Evolutionary conservation across 1,140 invertebrate genomes (phyloP).

Genomic region (Ostrea edulis): DNA sequence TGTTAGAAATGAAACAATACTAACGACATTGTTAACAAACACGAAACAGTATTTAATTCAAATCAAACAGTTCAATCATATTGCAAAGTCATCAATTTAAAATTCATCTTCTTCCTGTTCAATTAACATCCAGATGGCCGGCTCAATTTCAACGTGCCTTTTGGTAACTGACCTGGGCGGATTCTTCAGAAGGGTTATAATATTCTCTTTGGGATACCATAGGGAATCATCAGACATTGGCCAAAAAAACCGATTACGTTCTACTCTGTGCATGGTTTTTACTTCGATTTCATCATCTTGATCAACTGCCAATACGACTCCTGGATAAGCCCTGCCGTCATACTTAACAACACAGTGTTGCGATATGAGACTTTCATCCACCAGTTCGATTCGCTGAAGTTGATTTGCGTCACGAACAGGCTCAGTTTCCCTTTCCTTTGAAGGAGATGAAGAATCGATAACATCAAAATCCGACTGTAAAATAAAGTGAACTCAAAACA

Average conservation of each 20-base stretch:
- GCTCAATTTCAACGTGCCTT: not conserved
- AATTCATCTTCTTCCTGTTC: constrained; percentile 13
- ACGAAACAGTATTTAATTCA: not conserved
- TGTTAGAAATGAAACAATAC: not conserved
- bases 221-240: constrained; percentile 41
- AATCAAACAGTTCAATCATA: not conserved
- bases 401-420: no score
- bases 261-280: constrained; percentile 38
- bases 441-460: no score
- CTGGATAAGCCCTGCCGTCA: constrained; percentile 34
- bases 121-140: not conserved
- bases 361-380: constrained; percentile 25
- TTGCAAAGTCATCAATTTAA: not conserved
- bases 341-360: constrained; percentile 47
- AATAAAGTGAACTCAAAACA: no score
- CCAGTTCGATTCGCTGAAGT: not conserved
- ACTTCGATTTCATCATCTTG: constrained; percentile 43
- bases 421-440: no score
- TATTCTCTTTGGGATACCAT: constrained; percentile 26
- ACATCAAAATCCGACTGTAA: no score
- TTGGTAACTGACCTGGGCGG: not conserved
- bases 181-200: not conserved
- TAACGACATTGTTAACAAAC: not conserved
- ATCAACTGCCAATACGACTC: constrained; percentile 40
- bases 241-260: constrained; percentile 43